phyloP scores from a whole-genome alignment of 2,113 vertebrate species.

The Calcarius ornatus region DNA sequence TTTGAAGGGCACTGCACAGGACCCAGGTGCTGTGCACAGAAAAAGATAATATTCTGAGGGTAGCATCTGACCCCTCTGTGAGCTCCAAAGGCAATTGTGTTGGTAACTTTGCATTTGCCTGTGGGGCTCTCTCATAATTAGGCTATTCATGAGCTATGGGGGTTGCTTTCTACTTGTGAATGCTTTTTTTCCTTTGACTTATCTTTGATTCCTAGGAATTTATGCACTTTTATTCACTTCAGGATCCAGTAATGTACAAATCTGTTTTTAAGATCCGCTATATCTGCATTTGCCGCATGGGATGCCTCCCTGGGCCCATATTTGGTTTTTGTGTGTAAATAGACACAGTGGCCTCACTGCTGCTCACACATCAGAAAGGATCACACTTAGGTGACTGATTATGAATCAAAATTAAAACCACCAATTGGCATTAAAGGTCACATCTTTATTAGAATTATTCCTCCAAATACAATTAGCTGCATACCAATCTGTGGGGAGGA shows the following conservation, averaged over 20 bases:
- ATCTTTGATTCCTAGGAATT: constrained; percentile 56
- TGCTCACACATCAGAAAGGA: constrained; percentile 56
- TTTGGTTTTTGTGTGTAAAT: constrained; percentile 75
- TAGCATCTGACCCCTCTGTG: constrained; percentile 56
- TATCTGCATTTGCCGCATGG: constrained; percentile 64
- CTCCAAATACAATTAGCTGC: constrained; percentile 73
- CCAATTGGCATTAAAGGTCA: constrained; percentile 79
- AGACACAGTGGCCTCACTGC: constrained; percentile 66
- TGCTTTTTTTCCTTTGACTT: constrained; percentile 33
- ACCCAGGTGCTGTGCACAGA: constrained; percentile 55
- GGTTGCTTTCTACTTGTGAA: constrained; percentile 59
- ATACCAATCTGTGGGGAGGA: constrained; percentile 37
- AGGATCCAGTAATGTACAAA: constrained; percentile 54
- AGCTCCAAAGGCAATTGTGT: constrained; percentile 64
- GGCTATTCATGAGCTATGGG: constrained; percentile 69
- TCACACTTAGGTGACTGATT: constrained; percentile 70
- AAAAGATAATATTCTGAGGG: constrained; percentile 59
- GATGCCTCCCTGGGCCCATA: constrained; percentile 50
- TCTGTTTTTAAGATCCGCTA: constrained; percentile 66
- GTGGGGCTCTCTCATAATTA: constrained; percentile 67
- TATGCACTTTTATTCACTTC: constrained; percentile 48
- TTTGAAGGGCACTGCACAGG: constrained; percentile 31
- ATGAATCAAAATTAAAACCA: constrained; percentile 76
- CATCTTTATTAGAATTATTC: constrained; percentile 79
- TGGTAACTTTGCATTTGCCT: constrained; percentile 68